These are phyloP conservation scores for Cygnus olor DNA, from an alignment of 2,797 vertebrate species.

Conservation along the genomic window DNA sequence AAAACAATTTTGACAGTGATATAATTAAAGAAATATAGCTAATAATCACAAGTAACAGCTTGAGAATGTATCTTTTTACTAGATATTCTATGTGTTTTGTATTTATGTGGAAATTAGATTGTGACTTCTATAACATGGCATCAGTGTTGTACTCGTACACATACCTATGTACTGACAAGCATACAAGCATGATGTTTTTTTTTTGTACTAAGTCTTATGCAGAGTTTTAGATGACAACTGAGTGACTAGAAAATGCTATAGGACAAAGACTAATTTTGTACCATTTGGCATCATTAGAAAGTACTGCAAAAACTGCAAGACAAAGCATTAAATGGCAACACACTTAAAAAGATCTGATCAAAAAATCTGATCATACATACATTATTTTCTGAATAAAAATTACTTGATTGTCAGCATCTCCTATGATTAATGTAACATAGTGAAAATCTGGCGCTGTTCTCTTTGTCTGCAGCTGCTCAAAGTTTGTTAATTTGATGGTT, in stretches of 20 bases:
- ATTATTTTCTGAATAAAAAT: slow-evolving; percentile 91
- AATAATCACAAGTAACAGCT: neutral
- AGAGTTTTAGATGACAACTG: neutral
- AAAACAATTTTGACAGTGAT: neutral
- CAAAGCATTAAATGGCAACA: neutral
- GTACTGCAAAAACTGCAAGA: neutral
- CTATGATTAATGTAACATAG: slow-evolving; percentile 87
- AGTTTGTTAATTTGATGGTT: slow-evolving; percentile 89
- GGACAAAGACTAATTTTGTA: neutral
- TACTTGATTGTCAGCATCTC: slow-evolving; percentile 90
- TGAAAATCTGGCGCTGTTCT: slow-evolving; percentile 90
- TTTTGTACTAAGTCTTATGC: neutral
- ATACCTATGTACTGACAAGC: neutral
- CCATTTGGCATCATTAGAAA: neutral
- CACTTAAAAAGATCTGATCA: neutral
- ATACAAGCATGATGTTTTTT: neutral
- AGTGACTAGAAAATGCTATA: neutral
- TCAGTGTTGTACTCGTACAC: neutral
- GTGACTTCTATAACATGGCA: neutral
- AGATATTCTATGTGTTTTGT: neutral
- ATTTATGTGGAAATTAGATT: neutral
- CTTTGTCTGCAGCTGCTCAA: slow-evolving; percentile 84
- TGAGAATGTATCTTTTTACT: neutral
- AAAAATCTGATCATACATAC: slow-evolving; percentile 77
- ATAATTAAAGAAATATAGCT: neutral